Base-by-base conservation (phyloP, 2,113 vertebrate genomes). In the Crotophaga sulcirostris region DNA sequence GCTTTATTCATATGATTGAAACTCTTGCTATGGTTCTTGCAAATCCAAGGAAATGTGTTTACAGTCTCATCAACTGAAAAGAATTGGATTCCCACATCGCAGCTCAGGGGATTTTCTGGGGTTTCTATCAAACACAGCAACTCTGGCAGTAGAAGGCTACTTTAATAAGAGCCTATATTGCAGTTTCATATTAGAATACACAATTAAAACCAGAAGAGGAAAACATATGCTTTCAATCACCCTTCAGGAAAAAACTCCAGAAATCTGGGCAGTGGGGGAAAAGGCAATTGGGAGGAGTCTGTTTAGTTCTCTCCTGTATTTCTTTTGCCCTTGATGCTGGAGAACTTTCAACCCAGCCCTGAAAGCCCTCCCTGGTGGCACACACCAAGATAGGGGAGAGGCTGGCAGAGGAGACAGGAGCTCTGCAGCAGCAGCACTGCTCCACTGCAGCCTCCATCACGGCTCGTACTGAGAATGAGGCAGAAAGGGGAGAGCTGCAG, bases 41-140 rank as follows among this genome's bases (percentile, higher is more conserved):
- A 95, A 97, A 97, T 97, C 96, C 96, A 92, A 94, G 87, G 95
- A 94, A 97, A 97, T 95, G 89, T 97, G 96, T 97, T 97, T 97
- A 97, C 97, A 96, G 95, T 96, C 91, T 97, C 94, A 97, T 97
- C 95, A 87, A 33, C 92, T 96, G 95, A 97, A 97, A 97, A 97
- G 95, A 97, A 97, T 89, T 97, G 96, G 94, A 97, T 96, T 97
- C 96, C 87, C 90, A 97, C 14, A 4, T 96, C 33, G 93, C 21
- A 4, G 95, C 96, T 96, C 93, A 93, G 93, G 88, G 96, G 97
- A 97, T 97, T 97, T 97, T 96, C 95, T 94, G 70, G 82, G 94
- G 83, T 93, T 96, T 96, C 78, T 95, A 52, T 96, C 93, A 89
- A 89, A 91, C 81, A 69, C 44, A 77, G 86, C 2, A 2, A 70